Conservation (phyloP, 2,113 vertebrate genomes). For the Campylomormyrus numenius region DNA sequence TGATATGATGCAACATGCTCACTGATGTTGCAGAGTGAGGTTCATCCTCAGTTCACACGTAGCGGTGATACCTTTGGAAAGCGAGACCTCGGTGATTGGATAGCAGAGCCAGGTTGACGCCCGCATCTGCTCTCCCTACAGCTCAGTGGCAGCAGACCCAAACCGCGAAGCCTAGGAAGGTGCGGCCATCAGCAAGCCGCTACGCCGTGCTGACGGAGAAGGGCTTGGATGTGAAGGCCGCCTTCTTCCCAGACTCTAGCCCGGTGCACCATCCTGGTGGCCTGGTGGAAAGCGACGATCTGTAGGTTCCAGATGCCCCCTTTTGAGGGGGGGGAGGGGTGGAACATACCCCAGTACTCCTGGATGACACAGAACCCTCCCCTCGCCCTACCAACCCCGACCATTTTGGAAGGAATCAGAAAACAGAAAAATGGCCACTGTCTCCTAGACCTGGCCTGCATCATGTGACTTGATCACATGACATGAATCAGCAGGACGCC, state of each 20-base stretch:
- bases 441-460: not conserved
- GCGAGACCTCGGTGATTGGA: not conserved
- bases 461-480: not conserved
- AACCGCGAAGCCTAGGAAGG: conserved; percentile 83
- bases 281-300: conserved; percentile 92
- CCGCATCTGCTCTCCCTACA: conserved; percentile 31
- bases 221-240: conserved; percentile 93
- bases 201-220: conserved; percentile 93
- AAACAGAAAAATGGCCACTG: not conserved
- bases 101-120: not conserved
- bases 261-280: conserved; percentile 70
- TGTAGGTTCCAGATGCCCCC: conserved; percentile 57
- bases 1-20: not conserved
- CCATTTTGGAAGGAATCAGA: not conserved
- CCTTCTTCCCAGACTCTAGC: conserved; percentile 89
- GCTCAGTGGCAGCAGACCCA: conserved; percentile 94
- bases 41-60: not conserved
- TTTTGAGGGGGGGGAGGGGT: not conserved
- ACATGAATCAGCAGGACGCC: not conserved
- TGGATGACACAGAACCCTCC: not conserved
- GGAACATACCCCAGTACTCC: not conserved
- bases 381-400: not conserved
- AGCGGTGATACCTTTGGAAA: not conserved
- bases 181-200: conserved; percentile 88
- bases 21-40: not conserved